Evolutionary conservation across 2,113 vertebrate species (phyloP).

Genomic region (Callospermophilus lateralis): DNA sequence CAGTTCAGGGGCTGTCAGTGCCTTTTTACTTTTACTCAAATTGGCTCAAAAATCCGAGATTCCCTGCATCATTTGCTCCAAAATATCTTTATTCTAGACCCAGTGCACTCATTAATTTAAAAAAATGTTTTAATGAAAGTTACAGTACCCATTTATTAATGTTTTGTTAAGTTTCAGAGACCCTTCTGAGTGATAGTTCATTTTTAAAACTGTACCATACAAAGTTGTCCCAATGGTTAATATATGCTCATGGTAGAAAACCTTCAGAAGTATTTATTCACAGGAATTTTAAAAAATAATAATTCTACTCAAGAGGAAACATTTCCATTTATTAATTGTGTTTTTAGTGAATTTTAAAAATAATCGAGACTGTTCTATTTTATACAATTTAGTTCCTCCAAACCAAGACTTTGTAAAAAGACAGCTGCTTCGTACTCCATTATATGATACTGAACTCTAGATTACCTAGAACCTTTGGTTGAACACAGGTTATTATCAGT

Average conservation of each 20-base stretch:
- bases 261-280: background rate
- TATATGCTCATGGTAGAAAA: background rate
- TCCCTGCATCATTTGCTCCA: background rate
- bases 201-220: background rate
- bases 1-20: background rate
- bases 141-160: background rate
- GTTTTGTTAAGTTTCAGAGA: background rate
- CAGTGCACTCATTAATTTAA: background rate
- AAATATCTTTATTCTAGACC: conserved; percentile 17
- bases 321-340: background rate
- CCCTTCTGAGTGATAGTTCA: background rate
- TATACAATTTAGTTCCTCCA: background rate
- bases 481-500: background rate
- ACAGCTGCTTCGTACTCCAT: background rate
- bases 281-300: background rate
- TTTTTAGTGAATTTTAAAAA: background rate
- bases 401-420: background rate
- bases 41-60: background rate
- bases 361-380: background rate
- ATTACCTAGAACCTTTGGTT: background rate
- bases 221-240: background rate
- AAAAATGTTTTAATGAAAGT: background rate
- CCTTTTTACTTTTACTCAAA: background rate
- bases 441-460: background rate
- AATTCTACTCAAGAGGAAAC: background rate